These are phyloP conservation scores for Tenualosa ilisha DNA, from an alignment of 2,797 vertebrate genomes.

Conservation along the genomic window DNA sequence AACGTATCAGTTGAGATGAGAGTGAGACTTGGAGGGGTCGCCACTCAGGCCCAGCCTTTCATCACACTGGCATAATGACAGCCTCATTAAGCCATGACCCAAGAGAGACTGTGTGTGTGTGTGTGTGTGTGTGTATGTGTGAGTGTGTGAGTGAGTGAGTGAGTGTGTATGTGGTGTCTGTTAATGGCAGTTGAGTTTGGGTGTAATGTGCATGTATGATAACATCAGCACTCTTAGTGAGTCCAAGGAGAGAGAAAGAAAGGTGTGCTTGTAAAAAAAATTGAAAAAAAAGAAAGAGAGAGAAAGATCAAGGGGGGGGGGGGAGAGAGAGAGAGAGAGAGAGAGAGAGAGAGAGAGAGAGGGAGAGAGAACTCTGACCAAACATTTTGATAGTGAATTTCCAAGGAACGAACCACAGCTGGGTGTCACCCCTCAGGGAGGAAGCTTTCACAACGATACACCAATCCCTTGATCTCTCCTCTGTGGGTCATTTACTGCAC, in stretches of 20 bases:
- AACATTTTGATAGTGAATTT: conserved; percentile 52
- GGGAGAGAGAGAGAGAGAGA: conserved; percentile 18
- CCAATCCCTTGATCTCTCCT: conserved; percentile 54
- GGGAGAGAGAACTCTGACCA: conserved; percentile 43
- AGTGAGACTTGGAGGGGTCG: conserved; percentile 36
- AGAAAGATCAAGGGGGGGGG: background rate
- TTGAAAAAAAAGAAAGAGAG: conserved; percentile 19
- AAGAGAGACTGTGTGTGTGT: conserved; percentile 38
- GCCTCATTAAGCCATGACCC: conserved; percentile 50
- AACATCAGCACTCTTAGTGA: background rate
- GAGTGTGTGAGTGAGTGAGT: too few species aligned
- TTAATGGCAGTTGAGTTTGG: background rate
- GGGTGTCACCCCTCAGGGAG: conserved; percentile 48
- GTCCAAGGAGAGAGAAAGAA: conserved; percentile 28
- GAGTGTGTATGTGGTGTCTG: background rate
- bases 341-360: conserved; percentile 34
- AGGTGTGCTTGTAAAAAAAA: conserved; percentile 9
- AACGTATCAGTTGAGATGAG: conserved; percentile 34
- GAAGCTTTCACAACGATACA: conserved; percentile 54
- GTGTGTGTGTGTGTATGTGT: background rate
- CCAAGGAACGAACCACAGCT: conserved; percentile 55
- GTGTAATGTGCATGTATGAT: background rate
- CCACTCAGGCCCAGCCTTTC: conserved; percentile 41
- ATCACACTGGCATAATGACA: conserved; percentile 48
- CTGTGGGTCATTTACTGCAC: conserved; percentile 57